A percentile compares a stretch with the other conserved stretches of the same genome.
phyloP scores from a whole-genome alignment of 2,888 invertebrate genomes.

The Ectemnius cavifrons region DNA sequence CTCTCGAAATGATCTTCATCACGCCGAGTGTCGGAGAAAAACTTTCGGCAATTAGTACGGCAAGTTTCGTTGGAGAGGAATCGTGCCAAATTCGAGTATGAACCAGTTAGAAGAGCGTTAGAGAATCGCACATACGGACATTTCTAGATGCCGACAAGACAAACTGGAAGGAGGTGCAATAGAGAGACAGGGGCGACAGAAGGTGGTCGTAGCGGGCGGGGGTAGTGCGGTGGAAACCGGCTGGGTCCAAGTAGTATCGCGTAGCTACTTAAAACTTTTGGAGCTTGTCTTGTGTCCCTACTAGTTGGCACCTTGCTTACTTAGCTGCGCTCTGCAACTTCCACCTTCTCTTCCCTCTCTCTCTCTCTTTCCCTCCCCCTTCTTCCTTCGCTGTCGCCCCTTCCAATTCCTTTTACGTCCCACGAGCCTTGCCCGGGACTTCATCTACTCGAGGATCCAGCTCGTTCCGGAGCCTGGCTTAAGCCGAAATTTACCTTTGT shows the following conservation, averaged over 20 bases:
- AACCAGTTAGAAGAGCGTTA: not conserved
- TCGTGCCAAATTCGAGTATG: not conserved
- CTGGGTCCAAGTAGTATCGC: slow-evolving; percentile 45
- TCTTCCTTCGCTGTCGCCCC: not conserved
- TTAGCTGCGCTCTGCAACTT: slow-evolving; percentile 60
- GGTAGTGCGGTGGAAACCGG: slow-evolving; percentile 1
- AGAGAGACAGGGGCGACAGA: slow-evolving; percentile 35
- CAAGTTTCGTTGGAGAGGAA: too few relatives aligned
- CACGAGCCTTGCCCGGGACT: not conserved
- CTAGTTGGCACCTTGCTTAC: slow-evolving; percentile 63
- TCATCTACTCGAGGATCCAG: slow-evolving; percentile 8
- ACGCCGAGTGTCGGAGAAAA: too few relatives aligned
- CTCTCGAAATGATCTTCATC: too few relatives aligned
- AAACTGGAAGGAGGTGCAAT: slow-evolving; percentile 44
- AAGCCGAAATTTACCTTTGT: slow-evolving; percentile 72
- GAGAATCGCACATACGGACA: not conserved
- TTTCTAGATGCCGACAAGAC: slow-evolving; percentile 46
- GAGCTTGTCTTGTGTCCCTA: slow-evolving; percentile 62
- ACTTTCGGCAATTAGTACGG: too few relatives aligned
- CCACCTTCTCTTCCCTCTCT: slow-evolving; percentile 40
- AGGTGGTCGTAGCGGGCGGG: slow-evolving; percentile 14
- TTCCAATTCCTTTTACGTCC: slow-evolving; percentile 3
- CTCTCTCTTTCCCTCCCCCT: not conserved
- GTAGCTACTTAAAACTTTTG: slow-evolving; percentile 54
- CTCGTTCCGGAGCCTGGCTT: slow-evolving; percentile 42